Evolutionary conservation across 2,888 invertebrate genomes (phyloP), one percentile per base, ranked within the genome.

Genomic region (Endomychus coccineus): DNA sequence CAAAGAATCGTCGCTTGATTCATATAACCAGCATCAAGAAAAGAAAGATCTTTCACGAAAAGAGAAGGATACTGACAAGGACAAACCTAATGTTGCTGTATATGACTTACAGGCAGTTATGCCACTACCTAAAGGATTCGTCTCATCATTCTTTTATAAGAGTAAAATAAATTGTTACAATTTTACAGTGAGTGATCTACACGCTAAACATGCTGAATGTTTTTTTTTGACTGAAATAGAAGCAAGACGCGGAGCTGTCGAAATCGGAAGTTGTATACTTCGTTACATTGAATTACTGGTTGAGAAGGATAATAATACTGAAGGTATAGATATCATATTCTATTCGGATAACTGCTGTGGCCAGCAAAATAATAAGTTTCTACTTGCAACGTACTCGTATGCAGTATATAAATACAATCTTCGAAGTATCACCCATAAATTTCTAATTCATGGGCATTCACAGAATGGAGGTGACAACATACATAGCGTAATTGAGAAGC

Each of bases 401-500:
- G 36, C 36, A 11, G 27, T 27, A 10, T 10, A 11, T 16, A 19
- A 27, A 4, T 10, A 29, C 13, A 28, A 29, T 12, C 22, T 15
- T 12, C 4, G 19, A 3, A 10, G 7, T 27, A 54, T 58, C 30
- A 54, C 48, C 13, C 56, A 59, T 40, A 59, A 56, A 39, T 58
- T 51, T 43, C 31, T 56, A 11, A 55, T 59, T n/a, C 32, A 55
- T 32, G 41, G 56, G 10, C 29, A 29, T 10, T 16, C 29, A 4
- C 29, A 59, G 45, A 61, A 60, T 37, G 58, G 58, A 40, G 59
- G 50, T 12, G 58, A 58, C 36, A 56, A 49, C 42, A 49, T 55
- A 6, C 54, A 61, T 34, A 54, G 54, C 32, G 45, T 57, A 13
- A 59, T 53, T 31, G 56, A 59, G 39, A 33, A 38, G 14, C 30